phyloP scores from a whole-genome alignment of 2,113 vertebrate species.

The Baryphthengus martii region DNA sequence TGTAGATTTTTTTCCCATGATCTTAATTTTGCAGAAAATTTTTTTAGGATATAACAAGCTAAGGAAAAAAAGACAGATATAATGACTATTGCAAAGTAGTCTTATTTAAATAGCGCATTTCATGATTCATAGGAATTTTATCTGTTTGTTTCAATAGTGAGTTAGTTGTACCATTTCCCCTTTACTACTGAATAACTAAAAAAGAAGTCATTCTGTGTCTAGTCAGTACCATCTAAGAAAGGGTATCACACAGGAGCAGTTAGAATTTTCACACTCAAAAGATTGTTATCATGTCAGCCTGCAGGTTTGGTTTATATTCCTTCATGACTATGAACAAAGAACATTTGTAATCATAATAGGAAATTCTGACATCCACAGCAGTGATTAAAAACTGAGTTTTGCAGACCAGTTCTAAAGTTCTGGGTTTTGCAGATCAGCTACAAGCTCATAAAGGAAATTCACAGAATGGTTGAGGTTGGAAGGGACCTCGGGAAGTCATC shows the following conservation, averaged over 20 bases:
- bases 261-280: neutral
- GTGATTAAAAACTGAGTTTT: neutral
- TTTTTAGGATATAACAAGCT: neutral
- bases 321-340: neutral
- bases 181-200: neutral
- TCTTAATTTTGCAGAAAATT: neutral
- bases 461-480: neutral
- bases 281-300: neutral
- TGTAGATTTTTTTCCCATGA: neutral
- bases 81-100: neutral
- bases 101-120: neutral
- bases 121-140: neutral
- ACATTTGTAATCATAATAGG: neutral
- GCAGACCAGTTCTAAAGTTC: neutral
- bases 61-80: neutral
- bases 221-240: neutral
- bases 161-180: neutral
- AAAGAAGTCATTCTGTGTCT: neutral
- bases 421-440: neutral
- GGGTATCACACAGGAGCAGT: neutral
- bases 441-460: neutral
- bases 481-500: neutral
- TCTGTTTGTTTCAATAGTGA: neutral
- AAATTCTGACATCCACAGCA: neutral
- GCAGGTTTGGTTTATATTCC: neutral